Conservation (phyloP, 2,797 vertebrate species). For the Eulemur coronatus region DNA sequence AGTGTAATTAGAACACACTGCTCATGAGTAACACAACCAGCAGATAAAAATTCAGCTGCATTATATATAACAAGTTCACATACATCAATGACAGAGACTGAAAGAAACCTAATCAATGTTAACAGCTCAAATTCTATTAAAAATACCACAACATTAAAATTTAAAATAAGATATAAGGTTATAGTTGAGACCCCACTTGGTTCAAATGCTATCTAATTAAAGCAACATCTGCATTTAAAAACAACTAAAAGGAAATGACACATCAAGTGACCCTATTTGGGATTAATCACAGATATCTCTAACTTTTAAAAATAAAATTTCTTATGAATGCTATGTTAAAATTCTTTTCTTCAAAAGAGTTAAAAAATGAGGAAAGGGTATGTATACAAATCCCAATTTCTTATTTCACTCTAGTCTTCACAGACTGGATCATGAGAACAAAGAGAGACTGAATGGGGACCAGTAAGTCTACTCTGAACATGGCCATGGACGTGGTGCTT, state of each 20-base stretch:
- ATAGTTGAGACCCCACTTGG: not conserved
- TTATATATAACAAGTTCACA: not conserved
- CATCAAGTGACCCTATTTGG: not conserved
- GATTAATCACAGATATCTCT: not conserved
- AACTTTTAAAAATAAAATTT: not conserved
- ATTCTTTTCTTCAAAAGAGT: not conserved
- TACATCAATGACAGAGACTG: not conserved
- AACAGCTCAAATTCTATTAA: not conserved
- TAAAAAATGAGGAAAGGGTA: not conserved
- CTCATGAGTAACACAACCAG: not conserved
- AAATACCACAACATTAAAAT: not conserved
- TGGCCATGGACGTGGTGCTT: not conserved
- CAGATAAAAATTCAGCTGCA: not conserved
- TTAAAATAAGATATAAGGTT: not conserved
- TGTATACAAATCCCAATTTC: not conserved
- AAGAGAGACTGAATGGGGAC: not conserved
- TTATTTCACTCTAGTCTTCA: not conserved
- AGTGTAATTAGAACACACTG: not conserved
- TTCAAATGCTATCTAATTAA: not conserved
- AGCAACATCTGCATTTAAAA: not conserved
- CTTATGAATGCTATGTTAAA: not conserved
- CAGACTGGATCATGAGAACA: not conserved
- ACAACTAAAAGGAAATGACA: not conserved
- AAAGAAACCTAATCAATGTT: not conserved
- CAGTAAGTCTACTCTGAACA: rapidly evolving